Base-by-base conservation (phyloP, 1,140 invertebrate genomes). In the Drosophila chauvacae region DNA sequence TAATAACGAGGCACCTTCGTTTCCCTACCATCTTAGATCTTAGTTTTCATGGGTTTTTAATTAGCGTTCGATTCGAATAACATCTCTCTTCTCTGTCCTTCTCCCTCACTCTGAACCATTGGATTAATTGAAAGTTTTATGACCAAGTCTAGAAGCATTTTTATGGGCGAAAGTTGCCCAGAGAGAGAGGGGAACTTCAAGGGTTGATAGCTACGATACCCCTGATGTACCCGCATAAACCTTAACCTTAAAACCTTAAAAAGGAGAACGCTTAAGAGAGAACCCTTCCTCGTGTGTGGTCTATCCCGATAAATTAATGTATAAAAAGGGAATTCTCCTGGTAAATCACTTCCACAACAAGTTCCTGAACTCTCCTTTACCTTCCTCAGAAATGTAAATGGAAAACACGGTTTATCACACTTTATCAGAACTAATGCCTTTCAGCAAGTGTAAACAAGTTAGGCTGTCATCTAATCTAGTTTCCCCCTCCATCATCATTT, bases 21-120 rank as follows among this genome's bases (percentile, higher is more conserved):
- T 28, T 65, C 35, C 37, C 20, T 11, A 28, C n/a, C 20, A 42
- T 42, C 26, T 51, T 28, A 45, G 45, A 53, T 68, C 37, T 55
- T 42, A 57, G 57, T 75, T 84, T 76, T 55, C 80, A 80, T 80
- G 80, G 64, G 60, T 58, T 82, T 84, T 83, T 84, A 83, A 83
- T 83, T 83, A 83, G 70, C 81, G 51, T 63, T 74, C 58, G 69
- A 64, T 50, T 55, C 45, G 41, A 73, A 55, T 82, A 69, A 83
- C 80, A 71, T 51, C 55, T 35, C 57, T 20, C 4, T 42, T 30
- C 14, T 28, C 14, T 28, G 1, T 64, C 39, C 41, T 18, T 26
- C 9, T 28, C 9, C 30, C 16, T 3, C 30, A 11, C 9, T 48
- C 9, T 30, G 14, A 35, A 61, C n/a, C 28, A 44, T n/a, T 16